Conservation (phyloP, 2,113 vertebrate species). For the pig (Sus scrofa) region T2T-Sscrofa CM000812.6:32839501-32840000, state of each 20-base stretch:
- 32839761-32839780: neutral
- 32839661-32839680: neutral
- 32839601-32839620: neutral
- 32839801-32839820: neutral
- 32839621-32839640: conserved; percentile 4
- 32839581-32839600: neutral
- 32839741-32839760: conserved; percentile 48
- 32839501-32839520: conserved; percentile 32
- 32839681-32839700: conserved; percentile 42
- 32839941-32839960: conserved; percentile 69
- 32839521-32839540: neutral
- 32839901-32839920: conserved; percentile 68
- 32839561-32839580: neutral
- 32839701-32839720: conserved; percentile 4
- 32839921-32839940: conserved; percentile 73
- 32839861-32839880: conserved; percentile 69
- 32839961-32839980: conserved; percentile 65
- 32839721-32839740: neutral
- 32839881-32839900: conserved; percentile 68
- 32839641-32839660: conserved; percentile 52
- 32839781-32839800: conserved; percentile 52
- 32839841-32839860: conserved; percentile 75
- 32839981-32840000: neutral
- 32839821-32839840: conserved; percentile 55
- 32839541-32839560: neutral